Percentiles rank a stretch among this genome's conserved stretches.
Evolutionary conservation across 37 sponge, comb jelly and placozoan species (phyloP).

Genomic region (Halisarca cf. caerulea): DNA sequence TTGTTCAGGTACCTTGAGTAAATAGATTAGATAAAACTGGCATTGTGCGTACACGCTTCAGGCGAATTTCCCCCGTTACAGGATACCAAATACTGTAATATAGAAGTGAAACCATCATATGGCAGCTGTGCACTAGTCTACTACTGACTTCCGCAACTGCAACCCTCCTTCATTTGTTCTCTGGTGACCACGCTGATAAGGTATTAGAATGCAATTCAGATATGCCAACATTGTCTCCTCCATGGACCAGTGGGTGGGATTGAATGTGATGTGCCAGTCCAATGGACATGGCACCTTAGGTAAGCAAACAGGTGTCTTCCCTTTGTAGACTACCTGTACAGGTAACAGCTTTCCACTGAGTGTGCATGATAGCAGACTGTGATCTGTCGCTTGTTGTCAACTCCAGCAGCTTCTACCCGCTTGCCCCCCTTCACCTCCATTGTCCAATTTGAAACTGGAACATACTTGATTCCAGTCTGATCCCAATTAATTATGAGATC

Average conservation of each 20-base stretch:
- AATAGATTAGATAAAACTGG: too few relatives aligned
- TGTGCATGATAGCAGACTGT: slow-evolving; percentile 6
- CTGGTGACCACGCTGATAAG: slow-evolving; percentile 1
- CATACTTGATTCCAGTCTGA: too few relatives aligned
- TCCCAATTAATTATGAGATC: too few relatives aligned
- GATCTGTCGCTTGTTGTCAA: neutral
- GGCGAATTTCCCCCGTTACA: too few relatives aligned
- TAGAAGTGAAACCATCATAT: too few relatives aligned
- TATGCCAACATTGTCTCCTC: neutral
- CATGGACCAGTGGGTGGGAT: neutral
- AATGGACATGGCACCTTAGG: neutral
- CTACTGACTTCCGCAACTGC: too few relatives aligned
- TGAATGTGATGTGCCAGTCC: neutral
- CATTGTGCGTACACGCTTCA: too few relatives aligned
- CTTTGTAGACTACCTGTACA: slow-evolving; percentile 2
- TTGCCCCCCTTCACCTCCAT: neutral
- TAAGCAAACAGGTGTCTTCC: neutral
- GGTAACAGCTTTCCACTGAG: neutral
- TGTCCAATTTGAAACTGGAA: neutral
- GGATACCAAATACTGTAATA: too few relatives aligned
- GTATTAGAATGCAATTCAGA: neutral
- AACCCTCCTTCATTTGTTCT: too few relatives aligned
- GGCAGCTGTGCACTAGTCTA: too few relatives aligned
- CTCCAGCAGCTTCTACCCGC: neutral
- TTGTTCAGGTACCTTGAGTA: too few relatives aligned